A percentile compares a stretch with the other conserved stretches of the same genome.
Evolutionary conservation across 1,140 invertebrate species (phyloP).

Genomic region (Homalodisca vitripennis): DNA sequence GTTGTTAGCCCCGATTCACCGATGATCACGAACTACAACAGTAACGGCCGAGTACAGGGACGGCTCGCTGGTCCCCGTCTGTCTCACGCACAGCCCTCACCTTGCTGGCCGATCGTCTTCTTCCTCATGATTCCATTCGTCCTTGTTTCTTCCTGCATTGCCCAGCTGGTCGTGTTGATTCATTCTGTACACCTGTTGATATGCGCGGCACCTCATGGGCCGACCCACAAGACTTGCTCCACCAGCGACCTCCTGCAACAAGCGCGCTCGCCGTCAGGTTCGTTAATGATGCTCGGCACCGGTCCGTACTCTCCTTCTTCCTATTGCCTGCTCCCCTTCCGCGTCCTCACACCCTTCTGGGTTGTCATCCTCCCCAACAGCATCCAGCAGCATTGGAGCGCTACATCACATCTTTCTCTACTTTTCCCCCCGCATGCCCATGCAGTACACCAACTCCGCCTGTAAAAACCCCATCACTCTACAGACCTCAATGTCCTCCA

Average conservation of each 20-base stretch:
- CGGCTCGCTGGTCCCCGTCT: conserved; percentile 52
- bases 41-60: conserved; percentile 52
- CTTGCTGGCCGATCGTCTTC: conserved; percentile 67
- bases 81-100: conserved; percentile 65
- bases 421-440: conserved; percentile 79
- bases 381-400: conserved; percentile 60
- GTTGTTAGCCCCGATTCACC: conserved; percentile 61
- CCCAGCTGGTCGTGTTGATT: conserved; percentile 74
- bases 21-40: conserved; percentile 61
- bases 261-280: conserved; percentile 64
- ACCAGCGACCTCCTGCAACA: conserved; percentile 56
- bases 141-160: conserved; percentile 74
- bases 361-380: conserved; percentile 64
- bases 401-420: conserved; percentile 77
- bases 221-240: conserved; percentile 59
- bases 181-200: conserved; percentile 74
- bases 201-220: conserved; percentile 66
- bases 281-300: conserved; percentile 80
- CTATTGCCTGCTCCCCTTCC: conserved; percentile 81
- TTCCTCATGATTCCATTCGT: conserved; percentile 67
- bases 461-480: conserved; percentile 81
- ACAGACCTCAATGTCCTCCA: conserved; percentile 81
- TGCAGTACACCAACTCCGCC: conserved; percentile 83
- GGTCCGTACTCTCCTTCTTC: conserved; percentile 83
- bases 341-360: conserved; percentile 79